These are phyloP conservation scores for Pongo abelii DNA, from an alignment of 2,113 vertebrate species.

Conservation along the genomic window DNA sequence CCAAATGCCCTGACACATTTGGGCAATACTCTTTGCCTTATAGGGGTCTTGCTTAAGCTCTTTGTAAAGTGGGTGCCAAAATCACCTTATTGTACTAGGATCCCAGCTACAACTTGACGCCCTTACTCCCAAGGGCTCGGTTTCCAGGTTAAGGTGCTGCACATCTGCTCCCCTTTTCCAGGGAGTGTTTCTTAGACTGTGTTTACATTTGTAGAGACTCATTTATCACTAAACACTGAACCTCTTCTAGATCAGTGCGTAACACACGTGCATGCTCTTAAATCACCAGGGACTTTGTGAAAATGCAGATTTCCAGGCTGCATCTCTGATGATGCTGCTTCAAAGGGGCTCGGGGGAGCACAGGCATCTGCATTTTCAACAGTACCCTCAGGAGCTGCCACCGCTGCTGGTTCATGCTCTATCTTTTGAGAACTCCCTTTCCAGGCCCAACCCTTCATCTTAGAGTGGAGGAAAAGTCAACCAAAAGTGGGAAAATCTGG, in stretches of 20 bases:
- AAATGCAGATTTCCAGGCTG: neutral
- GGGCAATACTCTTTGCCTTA: rapidly evolving
- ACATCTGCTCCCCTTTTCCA: neutral
- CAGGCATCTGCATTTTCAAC: too few relatives aligned
- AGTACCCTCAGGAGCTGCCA: neutral
- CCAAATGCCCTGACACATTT: rapidly evolving
- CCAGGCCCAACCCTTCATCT: neutral
- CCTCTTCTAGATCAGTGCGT: neutral
- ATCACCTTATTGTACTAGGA: neutral
- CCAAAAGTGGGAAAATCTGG: too few relatives aligned
- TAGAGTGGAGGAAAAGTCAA: neutral
- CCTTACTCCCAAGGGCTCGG: rapidly evolving
- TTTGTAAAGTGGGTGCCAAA: neutral
- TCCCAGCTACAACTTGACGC: neutral
- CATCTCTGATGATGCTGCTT: neutral
- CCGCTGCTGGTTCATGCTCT: rapidly evolving
- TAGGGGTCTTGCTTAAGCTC: neutral
- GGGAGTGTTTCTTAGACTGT: neutral
- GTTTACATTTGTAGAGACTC: neutral
- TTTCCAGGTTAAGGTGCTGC: neutral
- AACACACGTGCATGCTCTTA: too few relatives aligned
- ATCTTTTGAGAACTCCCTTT: neutral
- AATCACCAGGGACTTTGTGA: neutral
- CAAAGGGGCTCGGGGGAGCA: neutral
- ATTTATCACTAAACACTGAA: neutral